Conservation (phyloP, 2,113 vertebrate genomes). For the Pristiophorus japonicus region DNA sequence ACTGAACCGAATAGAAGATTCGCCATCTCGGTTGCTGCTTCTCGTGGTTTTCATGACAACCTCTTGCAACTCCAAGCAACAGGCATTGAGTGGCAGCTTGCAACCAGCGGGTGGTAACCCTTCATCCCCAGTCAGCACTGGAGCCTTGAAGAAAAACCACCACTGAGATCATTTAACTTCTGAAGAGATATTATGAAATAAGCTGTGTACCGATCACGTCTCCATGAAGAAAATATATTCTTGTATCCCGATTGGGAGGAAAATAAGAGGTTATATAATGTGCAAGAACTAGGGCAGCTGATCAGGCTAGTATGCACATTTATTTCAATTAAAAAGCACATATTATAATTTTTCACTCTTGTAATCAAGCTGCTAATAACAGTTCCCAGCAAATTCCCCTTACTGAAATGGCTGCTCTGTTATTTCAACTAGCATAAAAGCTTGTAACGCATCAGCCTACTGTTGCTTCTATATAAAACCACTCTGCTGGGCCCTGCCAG, state of each 20-base stretch:
- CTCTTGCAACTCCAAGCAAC: neutral
- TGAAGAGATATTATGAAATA: neutral
- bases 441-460: too few relatives aligned
- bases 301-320: neutral
- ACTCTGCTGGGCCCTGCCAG: neutral
- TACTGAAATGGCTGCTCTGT: neutral
- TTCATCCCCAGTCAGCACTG: neutral
- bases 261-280: neutral
- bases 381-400: neutral
- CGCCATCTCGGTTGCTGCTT: neutral
- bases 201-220: neutral
- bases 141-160: neutral
- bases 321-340: neutral
- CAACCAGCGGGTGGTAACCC: neutral
- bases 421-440: too few relatives aligned
- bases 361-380: neutral
- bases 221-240: neutral
- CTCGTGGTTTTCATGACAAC: neutral
- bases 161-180: neutral
- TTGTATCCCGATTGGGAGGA: neutral
- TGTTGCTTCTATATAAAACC: neutral
- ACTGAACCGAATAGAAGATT: neutral
- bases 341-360: neutral
- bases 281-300: neutral
- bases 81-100: neutral